Evolutionary conservation across 2,113 vertebrate species (phyloP).

Genomic region (Crypturellus undulatus): DNA sequence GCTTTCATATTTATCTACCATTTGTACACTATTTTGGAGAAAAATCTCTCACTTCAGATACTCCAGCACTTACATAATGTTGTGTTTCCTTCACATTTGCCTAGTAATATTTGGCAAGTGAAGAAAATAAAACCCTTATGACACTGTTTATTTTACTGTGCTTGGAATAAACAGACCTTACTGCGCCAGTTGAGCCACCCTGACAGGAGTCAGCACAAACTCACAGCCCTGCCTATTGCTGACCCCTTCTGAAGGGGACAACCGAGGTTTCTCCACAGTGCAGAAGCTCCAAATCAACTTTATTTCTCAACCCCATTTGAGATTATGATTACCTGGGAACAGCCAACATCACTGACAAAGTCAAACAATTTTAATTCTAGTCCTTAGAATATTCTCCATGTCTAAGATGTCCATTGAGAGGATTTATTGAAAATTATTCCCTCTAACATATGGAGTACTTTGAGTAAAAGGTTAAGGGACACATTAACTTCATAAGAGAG

Average conservation of each 20-base stretch:
- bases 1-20: neutral
- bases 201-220: neutral
- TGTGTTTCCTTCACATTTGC: neutral
- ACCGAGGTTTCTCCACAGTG: neutral
- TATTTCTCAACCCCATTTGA: neutral
- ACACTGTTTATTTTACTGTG: neutral
- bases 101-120: neutral
- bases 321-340: neutral
- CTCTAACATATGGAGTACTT: neutral
- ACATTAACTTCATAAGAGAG: neutral
- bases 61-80: neutral
- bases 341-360: neutral
- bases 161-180: neutral
- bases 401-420: neutral
- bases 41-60: neutral
- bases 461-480: neutral
- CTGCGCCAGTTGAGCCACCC: neutral
- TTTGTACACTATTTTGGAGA: neutral
- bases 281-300: neutral
- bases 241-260: neutral
- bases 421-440: neutral
- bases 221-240: neutral
- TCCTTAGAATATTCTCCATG: neutral
- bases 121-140: neutral
- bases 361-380: neutral